Base-by-base conservation (phyloP, 2,113 vertebrate genomes). In the Clupea harengus region DNA sequence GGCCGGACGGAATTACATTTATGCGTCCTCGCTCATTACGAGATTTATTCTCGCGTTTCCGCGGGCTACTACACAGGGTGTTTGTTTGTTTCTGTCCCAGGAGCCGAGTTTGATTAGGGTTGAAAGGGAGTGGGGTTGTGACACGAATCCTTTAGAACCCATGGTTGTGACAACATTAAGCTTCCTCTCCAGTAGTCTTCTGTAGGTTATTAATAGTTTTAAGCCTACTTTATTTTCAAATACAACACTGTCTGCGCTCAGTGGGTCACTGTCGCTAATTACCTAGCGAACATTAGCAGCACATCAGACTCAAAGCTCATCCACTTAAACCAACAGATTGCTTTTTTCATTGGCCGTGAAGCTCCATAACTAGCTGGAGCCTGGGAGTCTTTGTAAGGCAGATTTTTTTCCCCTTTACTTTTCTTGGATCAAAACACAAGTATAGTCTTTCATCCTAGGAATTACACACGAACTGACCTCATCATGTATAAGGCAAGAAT, bases 361-460 rank as follows among this genome's bases (percentile, higher is more conserved):
- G 54, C 20, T 20, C 54, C 18, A 60, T 60, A 60, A 60, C 54
- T 60, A 60, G 18, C 54, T 60, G 64, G 64, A 72, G 64, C 25
- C 64, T 72, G 64, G 87, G 83, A 50, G 82, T 64, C 84, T 86
- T 87, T 87, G 81, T 90, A 85, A 86, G 87, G 86, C 89, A 82
- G 80, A 39, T 84, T 82, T 88, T 88, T 89, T 85, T 32, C 2
- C 86, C 84, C 45, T 81, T 88, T 87, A 89, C 87, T 87, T 87
- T 64, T 82, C 45, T 87, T 82, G 86, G 85, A 90, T 87, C 84
- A 87, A 90, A 90, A 90, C 89, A 90, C n/a, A 0, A 57, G 86
- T 81, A 87, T 90, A 82, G 89, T 32, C 89, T 90, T 90, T 90
- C 89, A 88, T 90, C 88, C 83, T 84, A 88, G 89, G 86, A 90